phyloP scores from a whole-genome alignment of 1,140 invertebrate genomes.

The Bemisia tabaci region DNA sequence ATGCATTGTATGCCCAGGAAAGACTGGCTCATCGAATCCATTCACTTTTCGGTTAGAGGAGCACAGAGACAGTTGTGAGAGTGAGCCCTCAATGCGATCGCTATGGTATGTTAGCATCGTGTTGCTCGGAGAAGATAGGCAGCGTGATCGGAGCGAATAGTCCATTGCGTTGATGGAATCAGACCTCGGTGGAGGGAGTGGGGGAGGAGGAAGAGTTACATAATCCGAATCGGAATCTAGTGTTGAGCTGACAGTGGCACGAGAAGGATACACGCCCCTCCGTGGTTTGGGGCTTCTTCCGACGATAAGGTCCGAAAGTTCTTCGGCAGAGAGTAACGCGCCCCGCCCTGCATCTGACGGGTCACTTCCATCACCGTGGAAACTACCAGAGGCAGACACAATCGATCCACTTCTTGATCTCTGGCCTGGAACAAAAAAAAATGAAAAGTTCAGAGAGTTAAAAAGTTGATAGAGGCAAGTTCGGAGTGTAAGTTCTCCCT shows the following conservation, averaged over 20 bases:
- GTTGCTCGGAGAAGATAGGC: slow-evolving; percentile 9
- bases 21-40: neutral
- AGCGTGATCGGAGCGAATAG: slow-evolving; percentile 16
- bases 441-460: neutral
- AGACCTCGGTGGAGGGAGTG: slow-evolving; percentile 39
- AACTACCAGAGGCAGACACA: slow-evolving; percentile 55
- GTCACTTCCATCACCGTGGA: slow-evolving; percentile 71
- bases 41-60: slow-evolving; percentile 2
- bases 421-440: slow-evolving; percentile 15
- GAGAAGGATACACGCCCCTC: slow-evolving; percentile 50
- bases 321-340: slow-evolving; percentile 57
- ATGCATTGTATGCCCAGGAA: neutral
- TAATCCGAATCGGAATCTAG: slow-evolving; percentile 80
- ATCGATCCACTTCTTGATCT: slow-evolving; percentile 54
- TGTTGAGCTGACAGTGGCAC: slow-evolving; percentile 64
- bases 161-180: slow-evolving; percentile 37
- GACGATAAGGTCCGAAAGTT: slow-evolving; percentile 66
- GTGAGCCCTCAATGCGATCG: slow-evolving; percentile 10
- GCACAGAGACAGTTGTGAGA: slow-evolving; percentile 13
- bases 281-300: slow-evolving; percentile 35
- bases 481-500: too few species aligned
- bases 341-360: slow-evolving; percentile 56
- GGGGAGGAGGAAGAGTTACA: slow-evolving; percentile 59
- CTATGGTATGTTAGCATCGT: slow-evolving; percentile 5
- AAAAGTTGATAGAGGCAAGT: too few species aligned